Conservation (phyloP, 92 coral and sea anemone species). For the Palythoa grandiflora region DNA sequence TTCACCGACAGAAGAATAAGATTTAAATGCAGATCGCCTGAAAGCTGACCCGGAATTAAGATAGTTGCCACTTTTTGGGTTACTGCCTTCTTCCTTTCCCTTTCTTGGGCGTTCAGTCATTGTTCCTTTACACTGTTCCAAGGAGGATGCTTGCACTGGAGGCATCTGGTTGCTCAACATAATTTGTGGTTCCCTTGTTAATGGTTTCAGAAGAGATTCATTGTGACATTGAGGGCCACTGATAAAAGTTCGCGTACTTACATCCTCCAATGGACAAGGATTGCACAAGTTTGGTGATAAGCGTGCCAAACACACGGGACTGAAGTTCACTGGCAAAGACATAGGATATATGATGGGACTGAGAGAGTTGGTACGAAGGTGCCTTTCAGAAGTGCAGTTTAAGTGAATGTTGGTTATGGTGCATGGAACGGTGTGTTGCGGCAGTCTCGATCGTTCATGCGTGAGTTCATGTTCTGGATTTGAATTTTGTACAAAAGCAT, state of each 20-base stretch:
- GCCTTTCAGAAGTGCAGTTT: not conserved
- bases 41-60: not conserved
- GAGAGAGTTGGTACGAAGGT: not conserved
- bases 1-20: not conserved
- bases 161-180: slow-evolving; percentile 5
- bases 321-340: not conserved
- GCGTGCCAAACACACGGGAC: slow-evolving; percentile 6
- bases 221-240: not conserved
- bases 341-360: not conserved
- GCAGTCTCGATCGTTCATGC: not conserved
- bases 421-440: not conserved
- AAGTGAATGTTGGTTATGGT: not conserved
- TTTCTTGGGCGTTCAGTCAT: not conserved
- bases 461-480: not conserved
- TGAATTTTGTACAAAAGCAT: not conserved
- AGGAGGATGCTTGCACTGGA: not conserved
- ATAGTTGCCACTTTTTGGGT: not conserved
- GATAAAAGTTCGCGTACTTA: not conserved
- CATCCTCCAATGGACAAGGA: not conserved
- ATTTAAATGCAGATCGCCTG: not conserved
- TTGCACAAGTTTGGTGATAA: not conserved
- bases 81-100: not conserved
- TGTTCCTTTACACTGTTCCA: not conserved
- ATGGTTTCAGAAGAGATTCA: slow-evolving; percentile 17
- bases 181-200: not conserved